Conservation (phyloP, 2,888 invertebrate species). For the Lasiommata megera region DNA sequence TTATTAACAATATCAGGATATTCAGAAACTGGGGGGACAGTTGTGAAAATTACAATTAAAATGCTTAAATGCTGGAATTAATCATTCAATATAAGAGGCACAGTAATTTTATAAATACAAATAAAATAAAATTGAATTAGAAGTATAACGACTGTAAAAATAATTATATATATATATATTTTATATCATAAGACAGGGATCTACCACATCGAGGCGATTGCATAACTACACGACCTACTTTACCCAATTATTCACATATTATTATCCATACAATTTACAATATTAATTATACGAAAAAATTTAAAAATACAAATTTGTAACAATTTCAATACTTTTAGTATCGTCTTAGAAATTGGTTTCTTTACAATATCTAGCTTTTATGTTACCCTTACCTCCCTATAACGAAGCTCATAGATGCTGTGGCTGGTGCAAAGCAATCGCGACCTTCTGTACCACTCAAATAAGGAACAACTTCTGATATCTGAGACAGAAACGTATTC, state of each 20-base stretch:
- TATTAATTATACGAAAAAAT: conserved; percentile 34
- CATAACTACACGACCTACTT: conserved; percentile 23
- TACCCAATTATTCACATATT: conserved; percentile 33
- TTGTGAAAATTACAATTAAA: too few relatives aligned
- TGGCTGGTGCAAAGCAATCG: conserved; percentile 60
- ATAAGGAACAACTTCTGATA: conserved; percentile 63
- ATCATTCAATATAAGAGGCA: too few relatives aligned
- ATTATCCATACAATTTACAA: conserved; percentile 37
- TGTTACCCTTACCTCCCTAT: conserved; percentile 75
- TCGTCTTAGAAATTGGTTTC: conserved; percentile 69
- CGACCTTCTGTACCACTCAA: conserved; percentile 47
- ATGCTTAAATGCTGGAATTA: too few relatives aligned
- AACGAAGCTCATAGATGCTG: conserved; percentile 74
- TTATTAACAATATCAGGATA: too few relatives aligned
- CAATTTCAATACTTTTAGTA: conserved; percentile 76
- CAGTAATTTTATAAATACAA: too few relatives aligned
- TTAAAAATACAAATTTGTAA: conserved; percentile 79
- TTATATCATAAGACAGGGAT: conserved; percentile 34
- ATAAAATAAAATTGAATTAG: too few relatives aligned
- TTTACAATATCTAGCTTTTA: conserved; percentile 65
- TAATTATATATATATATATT: neutral
- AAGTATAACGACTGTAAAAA: neutral
- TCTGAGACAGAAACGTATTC: conserved; percentile 59
- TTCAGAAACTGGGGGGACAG: too few relatives aligned
- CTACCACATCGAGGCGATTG: conserved; percentile 28